A percentile compares a stretch with the other conserved stretches of the same genome.
Conservation (phyloP, 2,888 invertebrate genomes). For the Coecobrya sp. region DNA sequence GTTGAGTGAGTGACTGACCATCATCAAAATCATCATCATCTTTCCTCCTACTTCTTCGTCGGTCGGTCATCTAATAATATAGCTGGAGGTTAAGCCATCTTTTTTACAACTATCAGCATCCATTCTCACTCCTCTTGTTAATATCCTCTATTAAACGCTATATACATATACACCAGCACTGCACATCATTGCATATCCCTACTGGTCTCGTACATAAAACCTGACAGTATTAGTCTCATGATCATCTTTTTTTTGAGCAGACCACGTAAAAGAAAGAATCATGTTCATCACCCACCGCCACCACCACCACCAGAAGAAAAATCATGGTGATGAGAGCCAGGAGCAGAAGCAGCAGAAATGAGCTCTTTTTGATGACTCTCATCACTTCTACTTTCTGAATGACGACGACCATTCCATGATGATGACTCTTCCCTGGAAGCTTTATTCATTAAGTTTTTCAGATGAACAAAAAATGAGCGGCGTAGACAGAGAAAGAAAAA, state of each 20-base stretch:
- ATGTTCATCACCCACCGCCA: slow-evolving; percentile 48
- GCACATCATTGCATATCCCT: background rate
- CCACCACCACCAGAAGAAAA: slow-evolving; percentile 34
- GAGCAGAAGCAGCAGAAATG: slow-evolving; percentile 72
- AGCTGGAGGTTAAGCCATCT: slow-evolving; percentile 64
- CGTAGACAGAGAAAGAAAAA: slow-evolving; percentile 42
- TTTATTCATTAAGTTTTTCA: slow-evolving; percentile 77
- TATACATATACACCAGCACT: background rate
- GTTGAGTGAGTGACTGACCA: slow-evolving; percentile 52
- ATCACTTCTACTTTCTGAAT: slow-evolving; percentile 72
- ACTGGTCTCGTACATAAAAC: background rate
- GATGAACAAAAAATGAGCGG: slow-evolving; percentile 40
- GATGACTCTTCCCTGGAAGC: slow-evolving; percentile 72
- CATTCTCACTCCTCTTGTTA: slow-evolving; percentile 22
- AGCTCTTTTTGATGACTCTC: slow-evolving; percentile 79
- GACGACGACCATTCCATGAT: slow-evolving; percentile 31
- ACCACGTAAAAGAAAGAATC: slow-evolving; percentile 41
- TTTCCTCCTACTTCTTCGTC: background rate
- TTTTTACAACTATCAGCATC: slow-evolving; percentile 44
- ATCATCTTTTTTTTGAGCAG: slow-evolving; percentile 4
- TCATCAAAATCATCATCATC: slow-evolving; percentile 46
- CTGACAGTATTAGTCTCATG: slow-evolving; percentile 9
- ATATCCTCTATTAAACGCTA: slow-evolving; percentile 21
- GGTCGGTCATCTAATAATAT: slow-evolving; percentile 65
- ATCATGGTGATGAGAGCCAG: slow-evolving; percentile 60